phyloP scores from a whole-genome alignment of 2,113 vertebrate species.

The Pundamilia nyererei region DNA sequence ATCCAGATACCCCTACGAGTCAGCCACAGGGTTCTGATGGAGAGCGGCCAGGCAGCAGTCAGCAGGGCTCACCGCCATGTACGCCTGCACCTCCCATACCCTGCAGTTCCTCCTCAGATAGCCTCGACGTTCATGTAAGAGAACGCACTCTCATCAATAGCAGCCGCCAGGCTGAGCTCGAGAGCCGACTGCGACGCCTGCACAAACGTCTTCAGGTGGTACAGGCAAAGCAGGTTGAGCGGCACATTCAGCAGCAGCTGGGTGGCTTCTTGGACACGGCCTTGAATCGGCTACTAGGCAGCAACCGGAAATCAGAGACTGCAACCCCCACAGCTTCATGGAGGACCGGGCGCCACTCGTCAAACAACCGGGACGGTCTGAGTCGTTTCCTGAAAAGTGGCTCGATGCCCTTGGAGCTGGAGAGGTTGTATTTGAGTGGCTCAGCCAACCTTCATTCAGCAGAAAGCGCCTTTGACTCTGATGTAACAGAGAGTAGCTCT shows the following conservation, averaged over 20 bases:
- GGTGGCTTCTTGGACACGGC: conserved; percentile 89
- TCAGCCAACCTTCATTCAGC: conserved; percentile 83
- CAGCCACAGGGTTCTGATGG: conserved; percentile 13
- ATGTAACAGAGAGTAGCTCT: conserved; percentile 95
- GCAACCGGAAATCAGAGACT: conserved; percentile 81
- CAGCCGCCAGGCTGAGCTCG: conserved; percentile 85
- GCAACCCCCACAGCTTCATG: conserved; percentile 31
- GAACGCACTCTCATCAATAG: conserved; percentile 80
- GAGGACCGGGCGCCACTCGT: conserved; percentile 65
- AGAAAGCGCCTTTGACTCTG: conserved; percentile 92
- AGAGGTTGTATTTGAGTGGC: conserved; percentile 86
- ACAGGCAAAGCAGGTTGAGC: conserved; percentile 96
- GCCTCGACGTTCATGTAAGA: conserved; percentile 78
- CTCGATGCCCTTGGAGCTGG: conserved; percentile 83
- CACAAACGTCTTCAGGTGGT: conserved; percentile 95
- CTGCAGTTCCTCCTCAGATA: conserved; percentile 57
- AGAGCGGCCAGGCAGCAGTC: conserved; percentile 59
- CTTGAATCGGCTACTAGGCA: conserved; percentile 77
- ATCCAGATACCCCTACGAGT: conserved; percentile 3
- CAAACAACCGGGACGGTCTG: conserved; percentile 75
- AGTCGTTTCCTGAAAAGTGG: conserved; percentile 84
- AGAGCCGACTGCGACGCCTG: conserved; percentile 83
- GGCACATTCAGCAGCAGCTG: conserved; percentile 94
- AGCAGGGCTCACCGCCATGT: conserved; percentile 49
- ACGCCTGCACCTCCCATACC: conserved; percentile 22